These are phyloP conservation scores for Lepus americanus DNA, from an alignment of 2,113 vertebrate genomes.

Conservation along the genomic window DNA sequence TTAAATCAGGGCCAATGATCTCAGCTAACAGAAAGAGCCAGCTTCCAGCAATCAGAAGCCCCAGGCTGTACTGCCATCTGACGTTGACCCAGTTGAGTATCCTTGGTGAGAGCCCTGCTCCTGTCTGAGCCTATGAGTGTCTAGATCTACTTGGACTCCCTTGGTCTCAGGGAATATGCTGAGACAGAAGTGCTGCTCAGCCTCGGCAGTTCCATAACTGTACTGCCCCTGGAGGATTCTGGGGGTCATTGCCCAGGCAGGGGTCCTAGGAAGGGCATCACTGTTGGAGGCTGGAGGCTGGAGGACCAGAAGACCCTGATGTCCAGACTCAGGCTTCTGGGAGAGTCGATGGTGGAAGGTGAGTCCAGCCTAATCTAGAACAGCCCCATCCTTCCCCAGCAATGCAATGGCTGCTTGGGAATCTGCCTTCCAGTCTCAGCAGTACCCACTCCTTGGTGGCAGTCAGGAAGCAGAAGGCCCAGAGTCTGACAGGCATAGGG, in stretches of 20 bases:
- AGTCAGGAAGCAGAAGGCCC: background rate
- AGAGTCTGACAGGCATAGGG: background rate
- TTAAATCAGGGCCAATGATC: conserved; percentile 21
- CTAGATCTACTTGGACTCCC: background rate
- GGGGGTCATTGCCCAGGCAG: background rate
- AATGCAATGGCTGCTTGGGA: background rate
- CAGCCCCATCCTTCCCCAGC: background rate
- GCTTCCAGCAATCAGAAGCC: background rate
- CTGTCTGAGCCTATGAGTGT: background rate
- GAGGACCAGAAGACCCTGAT: background rate
- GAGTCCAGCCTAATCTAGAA: background rate
- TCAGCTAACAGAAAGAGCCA: background rate
- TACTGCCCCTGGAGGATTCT: background rate
- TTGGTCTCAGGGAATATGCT: background rate
- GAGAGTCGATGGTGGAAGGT: background rate
- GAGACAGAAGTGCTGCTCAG: background rate
- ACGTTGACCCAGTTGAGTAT: background rate
- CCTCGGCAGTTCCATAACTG: background rate
- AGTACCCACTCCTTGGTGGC: background rate
- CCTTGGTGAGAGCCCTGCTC: background rate
- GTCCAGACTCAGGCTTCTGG: background rate
- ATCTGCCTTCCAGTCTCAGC: background rate
- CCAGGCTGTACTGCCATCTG: background rate
- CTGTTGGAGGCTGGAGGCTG: background rate
- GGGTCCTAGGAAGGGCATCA: background rate